Evolutionary conservation across 2,888 invertebrate species (phyloP), one percentile per base, ranked within the genome.

Genomic region (Dendrolimus pini): DNA sequence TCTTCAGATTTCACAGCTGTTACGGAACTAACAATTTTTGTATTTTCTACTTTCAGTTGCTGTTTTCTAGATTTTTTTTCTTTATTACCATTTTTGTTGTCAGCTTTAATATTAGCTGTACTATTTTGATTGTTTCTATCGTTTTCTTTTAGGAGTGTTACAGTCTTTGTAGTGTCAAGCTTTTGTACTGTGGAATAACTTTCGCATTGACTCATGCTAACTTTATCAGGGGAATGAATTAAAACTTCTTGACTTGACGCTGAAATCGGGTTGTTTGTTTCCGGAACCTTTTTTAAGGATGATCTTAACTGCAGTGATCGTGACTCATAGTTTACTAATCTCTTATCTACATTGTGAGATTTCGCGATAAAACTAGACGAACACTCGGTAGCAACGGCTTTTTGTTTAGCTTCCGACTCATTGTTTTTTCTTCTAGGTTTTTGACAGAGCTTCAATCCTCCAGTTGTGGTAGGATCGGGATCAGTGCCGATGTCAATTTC

Each of bases 81-180:
- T 3, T 47, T 10, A 12, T 47, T 47, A 12, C 12, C 12, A 47
- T 12, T 47, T 10, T 47, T 9, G 12, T 47, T 8, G 12, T 47
- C 47, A 30, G 30, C 30, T 30, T 30, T 14, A 10, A 14, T 56
- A 54, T 30, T 10, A 41, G 30, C 10, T 18, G 42, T 42, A 12
- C 2, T 47, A 47, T 56, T 13, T 56, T 52, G 7, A 12, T n/a
- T 52, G 12, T 13, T 30, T 53, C 55, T 56, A 7, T 61, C 54
- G n/a, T 58, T 56, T 8, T 62, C 53, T 30, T 62, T 55, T 1
- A 58, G n/a, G 10, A 55, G n/a, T 9, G 63, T 64, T 10, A 61
- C 58, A 2, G 65, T 65, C 56, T 67, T 63, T 7, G 58, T 59
- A 0, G 62, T 55, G 54, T 63, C 62, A 1, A 61, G 55, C 12